Evolutionary conservation across 2,113 vertebrate genomes (phyloP).

Genomic region (Chlorodrepanis virens): DNA sequence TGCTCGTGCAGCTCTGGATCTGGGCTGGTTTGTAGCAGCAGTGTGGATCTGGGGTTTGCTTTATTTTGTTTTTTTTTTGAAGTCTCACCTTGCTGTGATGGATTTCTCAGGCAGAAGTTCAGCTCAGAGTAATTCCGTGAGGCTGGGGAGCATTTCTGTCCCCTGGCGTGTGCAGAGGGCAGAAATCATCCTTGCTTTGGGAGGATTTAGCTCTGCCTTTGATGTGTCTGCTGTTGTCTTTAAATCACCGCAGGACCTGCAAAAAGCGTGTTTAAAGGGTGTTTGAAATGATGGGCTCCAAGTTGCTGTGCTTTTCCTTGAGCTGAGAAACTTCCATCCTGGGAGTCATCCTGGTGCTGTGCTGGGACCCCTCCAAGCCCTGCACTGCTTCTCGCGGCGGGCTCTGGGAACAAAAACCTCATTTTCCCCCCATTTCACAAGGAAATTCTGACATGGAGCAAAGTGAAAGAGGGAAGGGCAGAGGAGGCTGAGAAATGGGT

Average conservation of each 20-base stretch:
- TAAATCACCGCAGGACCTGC: not conserved
- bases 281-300: not conserved
- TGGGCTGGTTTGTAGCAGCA: not conserved
- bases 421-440: rapidly evolving
- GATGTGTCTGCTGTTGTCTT: not conserved
- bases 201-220: not conserved
- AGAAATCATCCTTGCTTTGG: not conserved
- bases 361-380: not conserved
- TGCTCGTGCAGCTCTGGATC: not conserved
- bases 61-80: not conserved
- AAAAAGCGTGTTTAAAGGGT: not conserved
- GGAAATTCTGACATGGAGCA: not conserved
- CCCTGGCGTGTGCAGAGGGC: not conserved
- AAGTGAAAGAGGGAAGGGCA: not conserved
- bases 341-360: not conserved
- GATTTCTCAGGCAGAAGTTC: not conserved
- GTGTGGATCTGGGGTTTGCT: not conserved
- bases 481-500: not conserved
- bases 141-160: not conserved
- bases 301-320: not conserved
- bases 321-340: not conserved
- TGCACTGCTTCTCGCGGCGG: not conserved
- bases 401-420: not conserved
- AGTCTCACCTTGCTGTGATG: not conserved
- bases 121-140: not conserved